phyloP scores from a whole-genome alignment of 2,888 invertebrate species.

The Hetaerina titia region DNA sequence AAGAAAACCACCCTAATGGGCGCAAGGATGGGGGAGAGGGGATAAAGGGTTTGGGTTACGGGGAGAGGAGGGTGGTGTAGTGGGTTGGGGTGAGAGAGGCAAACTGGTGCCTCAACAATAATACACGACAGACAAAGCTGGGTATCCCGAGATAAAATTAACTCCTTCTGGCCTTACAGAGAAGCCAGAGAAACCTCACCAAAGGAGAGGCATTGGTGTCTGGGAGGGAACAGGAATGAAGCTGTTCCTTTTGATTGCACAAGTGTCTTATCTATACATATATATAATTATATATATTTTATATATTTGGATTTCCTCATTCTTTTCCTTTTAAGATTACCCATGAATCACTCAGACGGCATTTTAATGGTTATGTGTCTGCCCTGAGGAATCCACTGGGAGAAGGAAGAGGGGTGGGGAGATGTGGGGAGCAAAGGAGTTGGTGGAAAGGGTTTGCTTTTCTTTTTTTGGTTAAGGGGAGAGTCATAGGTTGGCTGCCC shows the following conservation, averaged over 20 bases:
- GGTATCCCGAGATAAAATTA: constrained; percentile 62
- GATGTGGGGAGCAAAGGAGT: background rate
- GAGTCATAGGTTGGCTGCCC: constrained; percentile 28
- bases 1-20: constrained; percentile 68
- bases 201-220: constrained; percentile 54
- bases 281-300: constrained; percentile 11
- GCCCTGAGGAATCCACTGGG: constrained; percentile 37
- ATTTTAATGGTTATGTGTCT: constrained; percentile 41
- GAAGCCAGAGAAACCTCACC: constrained; percentile 16
- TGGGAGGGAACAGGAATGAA: constrained; percentile 61
- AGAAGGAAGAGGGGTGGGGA: constrained; percentile 26
- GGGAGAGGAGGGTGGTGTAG: background rate
- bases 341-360: constrained; percentile 56
- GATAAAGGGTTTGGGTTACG: background rate
- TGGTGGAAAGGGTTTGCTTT: background rate
- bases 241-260: constrained; percentile 64
- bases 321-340: constrained; percentile 19
- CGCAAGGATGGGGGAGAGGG: constrained; percentile 15
- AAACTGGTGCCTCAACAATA: constrained; percentile 51
- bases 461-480: constrained; percentile 22
- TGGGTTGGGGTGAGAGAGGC: constrained; percentile 54
- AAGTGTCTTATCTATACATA: constrained; percentile 58
- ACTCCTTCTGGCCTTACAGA: constrained; percentile 5
- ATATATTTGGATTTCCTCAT: constrained; percentile 30
- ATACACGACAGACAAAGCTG: constrained; percentile 65